phyloP scores from a whole-genome alignment of 2,888 invertebrate species.

The Dynastes tityus region DNA sequence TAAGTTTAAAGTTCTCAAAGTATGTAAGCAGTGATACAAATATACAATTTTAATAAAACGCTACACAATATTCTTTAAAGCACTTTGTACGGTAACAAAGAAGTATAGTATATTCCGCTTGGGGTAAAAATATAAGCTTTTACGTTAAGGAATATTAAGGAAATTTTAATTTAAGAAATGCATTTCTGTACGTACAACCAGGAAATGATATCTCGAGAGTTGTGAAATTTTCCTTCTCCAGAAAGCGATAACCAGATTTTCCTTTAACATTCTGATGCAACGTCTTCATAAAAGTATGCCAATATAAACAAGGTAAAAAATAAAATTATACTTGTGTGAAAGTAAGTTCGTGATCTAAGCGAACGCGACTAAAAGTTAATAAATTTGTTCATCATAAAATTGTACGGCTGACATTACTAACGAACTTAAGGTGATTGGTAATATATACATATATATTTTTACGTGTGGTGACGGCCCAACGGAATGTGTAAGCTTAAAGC shows the following conservation, averaged over 20 bases:
- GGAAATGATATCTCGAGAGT: not conserved
- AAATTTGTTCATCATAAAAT: constrained; percentile 13
- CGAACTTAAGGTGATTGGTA: no score
- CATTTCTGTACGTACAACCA: not conserved
- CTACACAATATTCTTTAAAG: no score
- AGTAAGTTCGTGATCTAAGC: no score
- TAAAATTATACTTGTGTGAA: not conserved
- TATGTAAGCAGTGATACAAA: no score
- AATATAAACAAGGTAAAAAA: constrained; percentile 28
- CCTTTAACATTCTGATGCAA: constrained; percentile 15
- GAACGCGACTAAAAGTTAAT: constrained; percentile 16
- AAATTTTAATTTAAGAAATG: constrained; percentile 18
- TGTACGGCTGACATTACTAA: not conserved
- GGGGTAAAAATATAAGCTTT: not conserved
- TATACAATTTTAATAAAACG: no score
- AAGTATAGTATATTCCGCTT: not conserved
- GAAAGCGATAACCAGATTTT: not conserved
- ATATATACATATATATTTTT: no score
- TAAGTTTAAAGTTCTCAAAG: no score
- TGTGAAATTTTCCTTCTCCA: not conserved
- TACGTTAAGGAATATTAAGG: not conserved
- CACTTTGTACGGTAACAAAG: not conserved
- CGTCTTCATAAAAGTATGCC: constrained; percentile 19
- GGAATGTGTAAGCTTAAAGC: no score
- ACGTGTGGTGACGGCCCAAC: no score